Conservation (phyloP, 2,113 vertebrate genomes). For the Lota lota region DNA sequence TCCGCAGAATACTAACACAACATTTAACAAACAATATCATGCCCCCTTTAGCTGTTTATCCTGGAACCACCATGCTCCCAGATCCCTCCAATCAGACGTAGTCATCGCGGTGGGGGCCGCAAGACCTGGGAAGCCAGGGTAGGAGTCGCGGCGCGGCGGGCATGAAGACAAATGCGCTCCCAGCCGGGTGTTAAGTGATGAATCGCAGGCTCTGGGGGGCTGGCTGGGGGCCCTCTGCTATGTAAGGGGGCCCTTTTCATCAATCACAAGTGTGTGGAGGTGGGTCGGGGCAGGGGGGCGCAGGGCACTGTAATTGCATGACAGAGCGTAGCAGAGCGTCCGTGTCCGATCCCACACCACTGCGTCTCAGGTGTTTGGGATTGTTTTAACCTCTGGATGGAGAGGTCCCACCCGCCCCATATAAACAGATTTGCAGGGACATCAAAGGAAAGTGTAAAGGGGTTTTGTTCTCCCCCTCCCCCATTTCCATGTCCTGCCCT, state of each 20-base stretch:
- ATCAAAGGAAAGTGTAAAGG: not conserved
- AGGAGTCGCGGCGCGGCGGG: too few species aligned
- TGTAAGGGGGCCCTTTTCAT: constrained; percentile 73
- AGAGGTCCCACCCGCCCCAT: not conserved
- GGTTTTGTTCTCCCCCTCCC: too few species aligned
- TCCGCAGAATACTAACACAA: too few species aligned
- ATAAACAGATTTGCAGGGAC: not conserved
- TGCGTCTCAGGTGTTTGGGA: constrained; percentile 4
- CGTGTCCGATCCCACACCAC: constrained; percentile 27
- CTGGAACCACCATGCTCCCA: not conserved
- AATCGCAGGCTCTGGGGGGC: constrained; percentile 45
- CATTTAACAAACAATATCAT: too few species aligned
- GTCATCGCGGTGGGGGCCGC: constrained; percentile 13
- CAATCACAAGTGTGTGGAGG: constrained; percentile 54
- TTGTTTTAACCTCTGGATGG: not conserved
- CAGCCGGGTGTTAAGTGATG: constrained; percentile 61
- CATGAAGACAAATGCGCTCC: constrained; percentile 59
- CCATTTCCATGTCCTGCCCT: too few species aligned
- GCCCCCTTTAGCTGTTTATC: too few species aligned
- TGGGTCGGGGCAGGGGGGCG: not conserved
- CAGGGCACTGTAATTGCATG: constrained; percentile 58
- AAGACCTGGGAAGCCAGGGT: too few species aligned
- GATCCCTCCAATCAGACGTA: constrained; percentile 1
- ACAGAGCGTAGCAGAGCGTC: constrained; percentile 43
- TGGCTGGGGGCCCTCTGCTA: constrained; percentile 54